phyloP scores from a whole-genome alignment of 2,113 vertebrate genomes.

The Cathartes aura region DNA sequence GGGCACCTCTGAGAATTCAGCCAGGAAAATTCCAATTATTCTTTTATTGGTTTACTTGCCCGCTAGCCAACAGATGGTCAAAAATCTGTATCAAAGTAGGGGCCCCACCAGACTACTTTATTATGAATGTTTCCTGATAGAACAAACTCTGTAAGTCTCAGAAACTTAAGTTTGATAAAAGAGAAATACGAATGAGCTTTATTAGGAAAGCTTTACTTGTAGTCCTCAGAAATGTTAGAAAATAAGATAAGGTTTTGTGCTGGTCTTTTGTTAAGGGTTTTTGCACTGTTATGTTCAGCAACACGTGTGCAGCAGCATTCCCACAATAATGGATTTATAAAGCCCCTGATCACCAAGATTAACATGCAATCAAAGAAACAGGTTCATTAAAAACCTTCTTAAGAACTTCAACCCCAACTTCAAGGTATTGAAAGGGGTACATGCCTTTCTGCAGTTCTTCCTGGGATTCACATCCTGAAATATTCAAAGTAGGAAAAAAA shows the following conservation, averaged over 20 bases:
- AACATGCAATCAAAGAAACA: not conserved
- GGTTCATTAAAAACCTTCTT: not conserved
- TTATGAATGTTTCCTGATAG: not conserved
- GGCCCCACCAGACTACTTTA: not conserved
- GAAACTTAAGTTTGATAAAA: not conserved
- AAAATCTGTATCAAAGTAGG: not conserved
- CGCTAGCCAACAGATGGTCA: constrained; percentile 20
- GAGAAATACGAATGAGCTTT: not conserved
- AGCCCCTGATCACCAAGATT: not conserved
- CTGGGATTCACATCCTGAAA: not conserved
- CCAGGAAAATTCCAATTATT: constrained; percentile 8
- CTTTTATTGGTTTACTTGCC: constrained; percentile 36
- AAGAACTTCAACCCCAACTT: not conserved
- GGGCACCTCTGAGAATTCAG: not conserved
- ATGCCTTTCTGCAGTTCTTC: not conserved
- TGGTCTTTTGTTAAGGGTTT: not conserved
- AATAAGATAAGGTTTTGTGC: not conserved
- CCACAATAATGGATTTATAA: not conserved
- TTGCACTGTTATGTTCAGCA: not conserved
- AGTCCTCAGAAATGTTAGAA: not conserved
- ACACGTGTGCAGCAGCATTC: not conserved
- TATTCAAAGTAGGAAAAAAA: not conserved
- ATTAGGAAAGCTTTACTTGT: not conserved
- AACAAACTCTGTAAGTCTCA: not conserved
- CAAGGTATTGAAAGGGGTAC: not conserved